Conservation (phyloP, 2,888 invertebrate species). For the Macrosiphum euphorbiae region DNA sequence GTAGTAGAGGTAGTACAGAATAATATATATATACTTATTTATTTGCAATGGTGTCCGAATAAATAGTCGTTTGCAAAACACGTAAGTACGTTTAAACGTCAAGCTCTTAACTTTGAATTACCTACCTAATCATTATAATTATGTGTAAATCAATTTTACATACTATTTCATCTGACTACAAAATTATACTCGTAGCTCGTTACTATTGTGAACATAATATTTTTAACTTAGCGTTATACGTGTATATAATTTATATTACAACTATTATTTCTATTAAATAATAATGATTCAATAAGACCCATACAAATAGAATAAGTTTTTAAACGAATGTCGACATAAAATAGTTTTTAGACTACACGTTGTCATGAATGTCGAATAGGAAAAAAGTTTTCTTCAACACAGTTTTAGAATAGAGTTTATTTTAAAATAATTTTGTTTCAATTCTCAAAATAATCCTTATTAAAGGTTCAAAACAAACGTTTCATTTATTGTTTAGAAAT, state of each 20-base stretch:
- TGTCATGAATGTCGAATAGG: not conserved
- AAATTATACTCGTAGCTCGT: not conserved
- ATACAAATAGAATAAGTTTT: not conserved
- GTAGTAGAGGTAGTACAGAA: not conserved
- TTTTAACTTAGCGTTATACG: not conserved
- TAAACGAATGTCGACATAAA: constrained; percentile 23
- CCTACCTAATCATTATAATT: not conserved
- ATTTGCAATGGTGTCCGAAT: not conserved
- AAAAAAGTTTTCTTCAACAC: constrained; percentile 4
- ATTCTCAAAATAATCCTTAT: not conserved
- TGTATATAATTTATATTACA: not conserved
- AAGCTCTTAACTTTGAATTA: not conserved
- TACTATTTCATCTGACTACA: not conserved
- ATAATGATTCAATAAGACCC: constrained; percentile 6
- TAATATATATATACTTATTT: not conserved
- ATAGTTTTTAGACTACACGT: not conserved
- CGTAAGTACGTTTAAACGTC: not conserved
- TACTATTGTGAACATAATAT: not conserved
- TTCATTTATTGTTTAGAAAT: not conserved
- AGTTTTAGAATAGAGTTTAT: not conserved
- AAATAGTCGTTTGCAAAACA: not conserved
- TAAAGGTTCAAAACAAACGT: not conserved
- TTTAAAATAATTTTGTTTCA: not conserved
- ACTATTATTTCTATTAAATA: not conserved
- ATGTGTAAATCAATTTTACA: not conserved